Evolutionary conservation across 2,113 vertebrate species (phyloP), one percentile per base, ranked within the genome.

Genomic region (Chunga burmeisteri): DNA sequence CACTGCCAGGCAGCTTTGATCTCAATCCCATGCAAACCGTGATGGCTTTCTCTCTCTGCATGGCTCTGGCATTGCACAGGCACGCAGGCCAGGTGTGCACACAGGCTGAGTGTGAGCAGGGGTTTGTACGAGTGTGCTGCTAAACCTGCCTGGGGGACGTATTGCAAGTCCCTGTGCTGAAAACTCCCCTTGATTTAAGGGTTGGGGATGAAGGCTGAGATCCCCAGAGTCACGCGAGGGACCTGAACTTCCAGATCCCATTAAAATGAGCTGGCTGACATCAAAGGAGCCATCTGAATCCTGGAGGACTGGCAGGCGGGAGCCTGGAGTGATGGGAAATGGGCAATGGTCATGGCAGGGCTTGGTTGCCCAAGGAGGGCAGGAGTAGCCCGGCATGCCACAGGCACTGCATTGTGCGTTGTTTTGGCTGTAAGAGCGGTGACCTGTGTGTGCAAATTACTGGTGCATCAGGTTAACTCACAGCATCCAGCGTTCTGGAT

Each of bases 81-180:
- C 11, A 6, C 16, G 0, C 1, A 11, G 0, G 4, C 14, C 0
- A 42, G 26, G 30, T 26, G 63, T 13, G 38, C n/a, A 12, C 55
- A 1, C 27, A 16, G 2, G 11, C 42, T 3, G 16, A 36, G 81
- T 63, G 9, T 0, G 6, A 6, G 5, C 0, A 3, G 47, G 20
- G 81, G 4, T 7, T 7, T 55, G 44, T 16, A 1, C 1, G 3
- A 12, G 50, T 8, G 22, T 3, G 42, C 38, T 55, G 53, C 14
- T 26, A 16, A 73, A 9, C 49, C 50, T 12, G 23, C 73, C 38
- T 0, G 0, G 23, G 53, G 73, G 86, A 27, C 2, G 0, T 0
- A 1, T 10, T 9, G 19, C 0, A 44, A 36, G 25, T 3, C 22
- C 16, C 38, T 0, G 1, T 13, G 32, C 16, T 38, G 38, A 25